Percentiles rank a stretch among this genome's conserved stretches.
Evolutionary conservation across 2,113 vertebrate species (phyloP).

Genomic region (Atrichornis clamosus): DNA sequence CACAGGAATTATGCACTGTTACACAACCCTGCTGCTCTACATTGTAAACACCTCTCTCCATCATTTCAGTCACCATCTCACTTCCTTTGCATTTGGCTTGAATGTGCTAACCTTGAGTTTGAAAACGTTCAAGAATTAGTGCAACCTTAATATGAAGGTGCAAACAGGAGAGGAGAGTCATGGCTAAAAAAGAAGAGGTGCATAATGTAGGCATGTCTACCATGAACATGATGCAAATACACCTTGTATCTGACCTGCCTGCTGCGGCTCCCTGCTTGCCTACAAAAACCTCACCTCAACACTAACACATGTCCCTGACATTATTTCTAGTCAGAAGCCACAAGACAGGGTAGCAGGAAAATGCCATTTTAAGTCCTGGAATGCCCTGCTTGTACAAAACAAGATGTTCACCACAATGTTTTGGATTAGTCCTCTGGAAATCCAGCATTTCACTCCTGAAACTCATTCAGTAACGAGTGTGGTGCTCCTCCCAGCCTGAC

Average conservation of each 20-base stretch:
- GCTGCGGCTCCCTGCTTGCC: not conserved
- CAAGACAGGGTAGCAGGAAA: not conserved
- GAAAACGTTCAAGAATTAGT: not conserved
- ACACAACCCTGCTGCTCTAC: not conserved
- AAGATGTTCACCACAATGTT: fast-evolving
- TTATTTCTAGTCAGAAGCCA: not conserved
- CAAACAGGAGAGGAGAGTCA: not conserved
- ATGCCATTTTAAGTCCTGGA: not conserved
- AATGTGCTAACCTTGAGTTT: not conserved
- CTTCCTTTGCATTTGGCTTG: not conserved
- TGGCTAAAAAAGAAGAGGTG: not conserved
- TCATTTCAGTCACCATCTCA: not conserved
- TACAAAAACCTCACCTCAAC: not conserved
- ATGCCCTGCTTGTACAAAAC: not conserved
- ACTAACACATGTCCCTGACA: not conserved
- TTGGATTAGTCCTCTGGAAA: not conserved
- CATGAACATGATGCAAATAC: not conserved
- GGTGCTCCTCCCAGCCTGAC: not conserved
- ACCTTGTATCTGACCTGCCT: not conserved
- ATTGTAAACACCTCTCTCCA: not conserved
- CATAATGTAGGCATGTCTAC: no score
- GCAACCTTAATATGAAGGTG: not conserved
- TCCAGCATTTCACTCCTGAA: not conserved
- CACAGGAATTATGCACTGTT: not conserved
- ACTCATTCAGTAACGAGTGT: not conserved